Conservation (phyloP, 2,797 vertebrate genomes). For the Petrocephalus schoutedeni region DNA sequence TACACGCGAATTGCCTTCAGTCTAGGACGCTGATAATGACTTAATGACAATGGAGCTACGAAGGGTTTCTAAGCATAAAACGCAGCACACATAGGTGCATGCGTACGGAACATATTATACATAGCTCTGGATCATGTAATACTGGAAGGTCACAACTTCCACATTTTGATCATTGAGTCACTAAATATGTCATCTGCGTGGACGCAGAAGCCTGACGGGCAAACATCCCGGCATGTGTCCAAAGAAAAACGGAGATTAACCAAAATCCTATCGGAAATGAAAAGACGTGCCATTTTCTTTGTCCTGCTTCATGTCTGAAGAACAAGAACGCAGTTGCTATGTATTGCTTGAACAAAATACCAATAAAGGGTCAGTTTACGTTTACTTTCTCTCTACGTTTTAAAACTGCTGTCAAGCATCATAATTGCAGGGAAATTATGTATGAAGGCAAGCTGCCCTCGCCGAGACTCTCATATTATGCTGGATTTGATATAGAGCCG, state of each 20-base stretch:
- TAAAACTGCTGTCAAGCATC: background rate
- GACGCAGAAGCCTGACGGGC: background rate
- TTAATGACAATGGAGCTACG: background rate
- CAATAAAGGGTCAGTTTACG: background rate
- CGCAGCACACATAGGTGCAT: background rate
- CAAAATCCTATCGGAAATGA: background rate
- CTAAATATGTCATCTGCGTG: background rate
- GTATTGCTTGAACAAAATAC: background rate
- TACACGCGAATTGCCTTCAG: background rate
- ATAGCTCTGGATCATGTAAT: background rate
- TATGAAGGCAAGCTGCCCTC: too few species aligned
- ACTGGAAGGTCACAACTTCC: background rate
- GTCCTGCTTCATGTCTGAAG: background rate
- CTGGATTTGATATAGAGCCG: background rate
- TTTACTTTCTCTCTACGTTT: background rate
- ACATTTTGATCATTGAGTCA: background rate
- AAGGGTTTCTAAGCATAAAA: background rate
- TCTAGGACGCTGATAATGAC: background rate
- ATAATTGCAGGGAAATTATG: background rate
- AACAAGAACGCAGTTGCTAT: background rate
- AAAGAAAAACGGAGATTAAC: background rate
- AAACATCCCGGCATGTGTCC: background rate
- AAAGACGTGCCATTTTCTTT: background rate
- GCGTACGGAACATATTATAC: background rate
- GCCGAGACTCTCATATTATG: background rate